These are phyloP conservation scores for Maniola hyperantus DNA, from an alignment of 2,888 invertebrate species.

Conservation along the genomic window DNA sequence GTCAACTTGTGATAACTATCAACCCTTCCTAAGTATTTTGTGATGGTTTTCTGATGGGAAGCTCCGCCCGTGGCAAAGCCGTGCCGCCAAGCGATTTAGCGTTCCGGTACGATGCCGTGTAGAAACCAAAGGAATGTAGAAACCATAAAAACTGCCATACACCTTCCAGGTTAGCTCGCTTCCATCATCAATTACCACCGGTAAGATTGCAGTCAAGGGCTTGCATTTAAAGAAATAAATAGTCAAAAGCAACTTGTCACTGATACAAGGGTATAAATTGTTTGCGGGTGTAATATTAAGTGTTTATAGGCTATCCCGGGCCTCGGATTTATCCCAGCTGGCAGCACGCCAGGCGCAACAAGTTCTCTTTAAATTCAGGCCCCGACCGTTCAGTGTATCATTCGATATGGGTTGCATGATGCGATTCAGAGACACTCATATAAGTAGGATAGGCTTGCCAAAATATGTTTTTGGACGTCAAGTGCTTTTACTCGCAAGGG, in stretches of 20 bases:
- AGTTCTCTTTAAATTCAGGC: slow-evolving; percentile 38
- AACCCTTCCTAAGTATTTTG: no score
- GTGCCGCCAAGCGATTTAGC: no score
- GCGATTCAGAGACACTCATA: slow-evolving; percentile 2
- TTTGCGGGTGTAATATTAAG: slow-evolving; percentile 24
- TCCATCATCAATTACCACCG: no score
- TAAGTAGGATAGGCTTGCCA: slow-evolving; percentile 2
- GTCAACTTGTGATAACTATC: no score
- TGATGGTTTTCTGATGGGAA: no score
- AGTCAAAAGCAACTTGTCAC: slow-evolving; percentile 1
- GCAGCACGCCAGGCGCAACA: slow-evolving; percentile 43
- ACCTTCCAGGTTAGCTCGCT: no score
- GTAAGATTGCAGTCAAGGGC: no score
- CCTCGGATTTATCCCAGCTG: slow-evolving; percentile 37
- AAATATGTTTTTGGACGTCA: background rate
- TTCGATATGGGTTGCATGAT: slow-evolving; percentile 29
- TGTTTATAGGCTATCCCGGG: slow-evolving; percentile 30
- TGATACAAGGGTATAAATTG: slow-evolving; percentile 13
- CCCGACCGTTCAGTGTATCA: slow-evolving; percentile 27
- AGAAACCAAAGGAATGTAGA: background rate
- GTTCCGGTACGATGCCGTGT: no score
- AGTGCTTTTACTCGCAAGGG: background rate
- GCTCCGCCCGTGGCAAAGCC: no score
- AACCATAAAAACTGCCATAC: no score
- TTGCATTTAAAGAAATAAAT: no score